phyloP scores from a whole-genome alignment of 2,888 invertebrate species.

The Dyspetes luteomarginatus region DNA sequence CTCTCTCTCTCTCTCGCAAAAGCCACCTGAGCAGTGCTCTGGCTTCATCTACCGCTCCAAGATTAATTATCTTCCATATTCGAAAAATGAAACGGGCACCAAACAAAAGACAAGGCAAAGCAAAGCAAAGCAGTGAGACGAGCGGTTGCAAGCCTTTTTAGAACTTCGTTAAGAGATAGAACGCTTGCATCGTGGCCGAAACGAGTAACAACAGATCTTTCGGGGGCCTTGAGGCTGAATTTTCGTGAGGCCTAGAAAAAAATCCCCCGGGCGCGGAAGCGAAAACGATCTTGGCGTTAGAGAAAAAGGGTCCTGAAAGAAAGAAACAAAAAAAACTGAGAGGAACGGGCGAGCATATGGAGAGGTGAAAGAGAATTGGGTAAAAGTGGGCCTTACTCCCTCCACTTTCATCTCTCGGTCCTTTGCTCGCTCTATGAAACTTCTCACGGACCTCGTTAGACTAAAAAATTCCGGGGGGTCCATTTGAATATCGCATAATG shows the following conservation, averaged over 20 bases:
- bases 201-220: not conserved
- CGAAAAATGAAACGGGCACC: conserved; percentile 79
- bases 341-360: conserved; percentile 7
- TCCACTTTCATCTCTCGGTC: conserved; percentile 6
- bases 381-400: conserved; percentile 64
- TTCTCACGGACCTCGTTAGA: conserved; percentile 77
- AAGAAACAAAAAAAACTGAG: conserved; percentile 46
- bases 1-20: conserved; percentile 26
- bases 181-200: not conserved
- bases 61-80: conserved; percentile 83
- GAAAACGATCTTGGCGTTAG: conserved; percentile 18
- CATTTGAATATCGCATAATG: conserved; percentile 83
- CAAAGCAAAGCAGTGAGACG: not conserved
- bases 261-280: conserved; percentile 23
- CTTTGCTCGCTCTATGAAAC: conserved; percentile 35
- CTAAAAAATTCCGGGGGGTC: conserved; percentile 79
- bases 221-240: conserved; percentile 8
- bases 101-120: conserved; percentile 71
- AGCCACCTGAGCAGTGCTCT: conserved; percentile 23
- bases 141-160: conserved; percentile 39
- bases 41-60: conserved; percentile 69
- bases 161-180: conserved; percentile 47
- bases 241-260: conserved; percentile 55
- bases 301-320: conserved; percentile 31
- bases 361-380: conserved; percentile 20